Conservation (phyloP, 2,113 vertebrate species). For the Triplophysa dalaica region DNA sequence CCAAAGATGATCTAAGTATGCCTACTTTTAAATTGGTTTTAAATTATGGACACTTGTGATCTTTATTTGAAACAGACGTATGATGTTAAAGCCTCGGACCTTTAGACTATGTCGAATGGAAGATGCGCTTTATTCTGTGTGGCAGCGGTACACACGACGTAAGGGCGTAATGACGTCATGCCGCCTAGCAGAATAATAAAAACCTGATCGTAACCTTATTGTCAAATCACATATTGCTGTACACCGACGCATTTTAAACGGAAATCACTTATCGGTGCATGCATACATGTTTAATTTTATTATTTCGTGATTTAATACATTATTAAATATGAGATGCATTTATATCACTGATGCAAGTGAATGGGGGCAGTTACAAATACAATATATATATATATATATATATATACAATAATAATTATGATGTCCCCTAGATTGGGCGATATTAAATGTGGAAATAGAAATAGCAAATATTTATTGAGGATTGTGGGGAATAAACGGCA, state of each 20-base stretch:
- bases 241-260: background rate
- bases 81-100: background rate
- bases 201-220: background rate
- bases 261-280: background rate
- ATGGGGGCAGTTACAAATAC: too few relatives aligned
- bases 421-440: too few relatives aligned
- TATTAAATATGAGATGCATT: too few relatives aligned
- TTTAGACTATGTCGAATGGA: background rate
- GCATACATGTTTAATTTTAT: too few relatives aligned
- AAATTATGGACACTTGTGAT: background rate
- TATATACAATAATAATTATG: too few relatives aligned
- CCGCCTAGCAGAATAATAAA: background rate
- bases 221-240: background rate
- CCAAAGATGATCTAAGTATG: too few relatives aligned
- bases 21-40: background rate
- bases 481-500: constrained; percentile 24
- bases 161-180: background rate
- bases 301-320: too few relatives aligned
- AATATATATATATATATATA: too few relatives aligned
- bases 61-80: background rate
- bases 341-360: too few relatives aligned
- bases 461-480: constrained; percentile 7
- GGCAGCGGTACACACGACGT: background rate
- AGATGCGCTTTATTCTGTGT: background rate
- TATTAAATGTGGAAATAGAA: too few relatives aligned